A percentile compares a stretch with the other conserved stretches of the same genome.
phyloP scores from a whole-genome alignment of 2,888 invertebrate genomes.

The Ernsta delagoae region DNA sequence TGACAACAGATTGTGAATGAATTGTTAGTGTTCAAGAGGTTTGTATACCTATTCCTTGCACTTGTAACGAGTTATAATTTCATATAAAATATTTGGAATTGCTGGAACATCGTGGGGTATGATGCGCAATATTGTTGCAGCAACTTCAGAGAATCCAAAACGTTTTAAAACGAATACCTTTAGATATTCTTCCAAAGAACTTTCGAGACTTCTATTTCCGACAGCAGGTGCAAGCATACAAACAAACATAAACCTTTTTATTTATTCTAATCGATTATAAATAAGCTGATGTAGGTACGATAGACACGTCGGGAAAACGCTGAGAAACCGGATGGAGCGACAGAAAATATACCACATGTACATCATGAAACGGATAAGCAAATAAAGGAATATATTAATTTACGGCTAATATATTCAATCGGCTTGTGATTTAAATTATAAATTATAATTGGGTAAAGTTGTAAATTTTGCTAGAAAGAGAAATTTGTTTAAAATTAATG shows the following conservation, averaged over 20 bases:
- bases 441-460: background rate
- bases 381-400: slow-evolving; percentile 4
- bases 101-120: no score
- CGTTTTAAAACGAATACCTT: no score
- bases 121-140: no score
- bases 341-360: background rate
- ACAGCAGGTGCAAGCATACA: slow-evolving; percentile 18
- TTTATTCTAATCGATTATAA: slow-evolving; percentile 20
- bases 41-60: no score
- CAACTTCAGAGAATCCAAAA: no score
- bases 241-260: slow-evolving; percentile 9
- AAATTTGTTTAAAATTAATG: background rate
- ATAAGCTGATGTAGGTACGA: slow-evolving; percentile 15
- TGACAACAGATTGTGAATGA: no score
- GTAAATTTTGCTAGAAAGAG: background rate
- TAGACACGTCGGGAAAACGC: slow-evolving; percentile 20
- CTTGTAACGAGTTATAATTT: no score
- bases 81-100: no score
- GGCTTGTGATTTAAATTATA: background rate
- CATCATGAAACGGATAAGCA: background rate
- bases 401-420: background rate
- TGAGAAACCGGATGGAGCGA: slow-evolving; percentile 19
- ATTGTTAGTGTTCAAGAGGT: no score
- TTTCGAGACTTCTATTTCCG: background rate
- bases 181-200: background rate